Base-by-base conservation (phyloP, 2,113 vertebrate species). In the Anser brachyrhynchus region DNA sequence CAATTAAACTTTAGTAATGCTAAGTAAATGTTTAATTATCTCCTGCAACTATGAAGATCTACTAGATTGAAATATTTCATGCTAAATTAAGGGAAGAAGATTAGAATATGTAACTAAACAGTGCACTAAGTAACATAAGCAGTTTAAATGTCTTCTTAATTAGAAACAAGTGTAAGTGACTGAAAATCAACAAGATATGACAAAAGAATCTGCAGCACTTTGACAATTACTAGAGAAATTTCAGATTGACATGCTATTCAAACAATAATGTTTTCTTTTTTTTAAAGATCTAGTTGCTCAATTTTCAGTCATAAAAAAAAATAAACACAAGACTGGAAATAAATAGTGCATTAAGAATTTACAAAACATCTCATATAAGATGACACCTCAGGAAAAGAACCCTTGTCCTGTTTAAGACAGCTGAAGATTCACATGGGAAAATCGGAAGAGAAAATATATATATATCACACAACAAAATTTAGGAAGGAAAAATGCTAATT, bases 1-100 rank as follows among this genome's bases (percentile, higher is more conserved):
- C 84, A 91, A 86, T 62, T 84, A 87, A 96, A 87, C 35, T 41
- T 84, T 52, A 91, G 86, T 77, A 91, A 92, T 62, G 57, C 21
- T 83, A 31, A 25, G 7, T 62, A 94, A 93, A 79, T 75, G 8
- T 80, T 69, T 83, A 83, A 90, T 80, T 92, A 74, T 76, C 19
- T 92, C 69, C 77, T 79, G n/a, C 39, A 92, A 79, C 83, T 71
- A 64, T 49, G n/a, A 26, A 82, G 29, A 54, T 72, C 57, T 79
- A 67, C 65, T 57, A 13, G 10, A 52, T 17, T 76, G 14, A 87
- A 92, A 65, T 81, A 64, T 57, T 87, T 76, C 54, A 91, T 54
- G 11, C 17, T 57, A 62, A 75, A 35, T 64, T 64, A 75, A 33
- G 9, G 14, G 21, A 21, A 39, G 17, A 4, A 10, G 4, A 4